phyloP scores from a whole-genome alignment of 2,888 invertebrate genomes.

The Timandra comae region DNA sequence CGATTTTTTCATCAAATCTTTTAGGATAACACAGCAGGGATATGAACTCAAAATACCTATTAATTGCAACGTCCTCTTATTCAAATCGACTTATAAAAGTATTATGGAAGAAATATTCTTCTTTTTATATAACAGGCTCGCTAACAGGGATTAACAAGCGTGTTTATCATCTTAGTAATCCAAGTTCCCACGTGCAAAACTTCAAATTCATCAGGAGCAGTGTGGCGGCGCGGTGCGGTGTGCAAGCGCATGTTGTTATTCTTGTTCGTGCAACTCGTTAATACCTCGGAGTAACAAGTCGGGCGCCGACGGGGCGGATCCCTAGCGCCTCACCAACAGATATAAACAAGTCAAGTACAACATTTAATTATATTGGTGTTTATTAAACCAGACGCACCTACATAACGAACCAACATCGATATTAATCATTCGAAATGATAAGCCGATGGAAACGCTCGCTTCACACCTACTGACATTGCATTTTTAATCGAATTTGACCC shows the following conservation, averaged over 20 bases:
- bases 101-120: too few species aligned
- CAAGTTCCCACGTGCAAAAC: conserved; percentile 1
- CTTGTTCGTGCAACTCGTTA: conserved; percentile 47
- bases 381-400: conserved; percentile 66
- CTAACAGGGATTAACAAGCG: too few species aligned
- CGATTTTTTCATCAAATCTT: too few species aligned
- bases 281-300: conserved; percentile 52
- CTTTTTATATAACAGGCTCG: too few species aligned
- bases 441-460: conserved; percentile 51
- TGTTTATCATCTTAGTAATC: too few species aligned
- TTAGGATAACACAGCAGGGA: too few species aligned
- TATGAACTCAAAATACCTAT: too few species aligned
- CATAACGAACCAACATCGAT: conserved; percentile 42
- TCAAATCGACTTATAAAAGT: too few species aligned
- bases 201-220: conserved; percentile 6
- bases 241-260: conserved; percentile 14
- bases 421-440: conserved; percentile 49
- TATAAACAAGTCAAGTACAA: conserved; percentile 72
- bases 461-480: conserved; percentile 52
- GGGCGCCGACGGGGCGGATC: conserved; percentile 52
- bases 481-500: conserved; percentile 1
- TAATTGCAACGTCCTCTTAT: too few species aligned
- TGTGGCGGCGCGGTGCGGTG: too few species aligned
- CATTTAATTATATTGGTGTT: conserved; percentile 75
- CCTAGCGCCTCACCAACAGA: conserved; percentile 37